phyloP scores from a whole-genome alignment of 1,140 invertebrate species.

The Mycetomoellerius zeteki region DNA sequence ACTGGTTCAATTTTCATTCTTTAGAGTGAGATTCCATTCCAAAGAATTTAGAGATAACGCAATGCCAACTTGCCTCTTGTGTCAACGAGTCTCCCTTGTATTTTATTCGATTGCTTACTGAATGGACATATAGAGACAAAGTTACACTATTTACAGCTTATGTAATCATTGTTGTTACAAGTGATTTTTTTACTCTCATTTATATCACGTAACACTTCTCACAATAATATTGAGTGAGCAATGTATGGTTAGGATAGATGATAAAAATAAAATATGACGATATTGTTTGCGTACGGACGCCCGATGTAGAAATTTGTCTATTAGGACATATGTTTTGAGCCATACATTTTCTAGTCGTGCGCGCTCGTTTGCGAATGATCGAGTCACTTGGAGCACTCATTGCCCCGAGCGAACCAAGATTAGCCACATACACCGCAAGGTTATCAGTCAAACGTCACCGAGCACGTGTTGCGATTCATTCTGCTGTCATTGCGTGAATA shows the following conservation, averaged over 20 bases:
- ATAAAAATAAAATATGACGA: background rate
- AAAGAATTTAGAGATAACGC: too few relatives aligned
- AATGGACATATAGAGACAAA: background rate
- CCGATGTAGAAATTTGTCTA: slow-evolving; percentile 22
- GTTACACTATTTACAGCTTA: background rate
- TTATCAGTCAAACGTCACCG: slow-evolving; percentile 84
- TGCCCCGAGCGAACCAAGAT: slow-evolving; percentile 64
- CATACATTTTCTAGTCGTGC: background rate
- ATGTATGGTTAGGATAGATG: background rate
- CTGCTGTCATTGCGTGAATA: slow-evolving; percentile 85
- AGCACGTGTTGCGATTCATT: slow-evolving; percentile 85
- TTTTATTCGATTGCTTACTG: slow-evolving; percentile 14
- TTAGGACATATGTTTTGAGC: slow-evolving; percentile 22
- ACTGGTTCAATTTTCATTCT: too few relatives aligned
- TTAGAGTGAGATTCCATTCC: too few relatives aligned
- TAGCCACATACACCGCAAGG: slow-evolving; percentile 69
- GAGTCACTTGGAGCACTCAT: slow-evolving; percentile 31
- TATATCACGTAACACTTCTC: background rate
- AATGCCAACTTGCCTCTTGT: too few relatives aligned
- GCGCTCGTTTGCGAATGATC: slow-evolving; percentile 59
- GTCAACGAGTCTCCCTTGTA: background rate
- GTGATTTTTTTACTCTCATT: background rate
- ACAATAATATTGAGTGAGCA: background rate
- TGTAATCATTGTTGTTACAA: background rate
- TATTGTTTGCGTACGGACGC: background rate